These are phyloP conservation scores for Arremon aurantiirostris DNA, from an alignment of 2,797 vertebrate species.

Conservation along the genomic window DNA sequence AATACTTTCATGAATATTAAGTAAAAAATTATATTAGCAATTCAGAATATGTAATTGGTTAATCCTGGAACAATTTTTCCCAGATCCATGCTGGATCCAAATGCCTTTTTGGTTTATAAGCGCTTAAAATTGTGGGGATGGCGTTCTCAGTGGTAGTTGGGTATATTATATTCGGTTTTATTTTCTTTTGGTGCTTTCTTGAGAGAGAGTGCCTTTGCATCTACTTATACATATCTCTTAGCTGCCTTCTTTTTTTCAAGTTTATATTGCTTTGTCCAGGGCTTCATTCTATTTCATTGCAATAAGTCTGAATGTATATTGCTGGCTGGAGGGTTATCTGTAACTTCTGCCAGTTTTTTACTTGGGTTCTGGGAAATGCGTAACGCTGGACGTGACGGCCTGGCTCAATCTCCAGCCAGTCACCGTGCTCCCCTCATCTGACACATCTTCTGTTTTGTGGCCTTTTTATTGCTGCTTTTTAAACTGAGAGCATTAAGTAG, in stretches of 20 bases:
- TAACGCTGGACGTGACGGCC: fast-evolving
- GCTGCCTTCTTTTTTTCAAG: not conserved
- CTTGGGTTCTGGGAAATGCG: not conserved
- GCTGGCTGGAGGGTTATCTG: not conserved
- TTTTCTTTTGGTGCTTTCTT: not conserved
- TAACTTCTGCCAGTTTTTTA: not conserved
- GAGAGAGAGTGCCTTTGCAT: not conserved
- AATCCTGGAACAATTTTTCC: not conserved
- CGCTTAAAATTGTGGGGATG: not conserved
- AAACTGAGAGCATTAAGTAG: constrained; percentile 18
- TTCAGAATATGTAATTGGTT: not conserved
- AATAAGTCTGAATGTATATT: not conserved
- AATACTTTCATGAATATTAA: not conserved
- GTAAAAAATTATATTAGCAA: not conserved
- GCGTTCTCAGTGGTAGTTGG: not conserved
- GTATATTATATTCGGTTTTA: not conserved
- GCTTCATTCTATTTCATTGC: not conserved
- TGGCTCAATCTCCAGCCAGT: not conserved
- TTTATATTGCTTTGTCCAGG: not conserved
- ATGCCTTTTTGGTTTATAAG: not conserved
- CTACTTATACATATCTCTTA: not conserved
- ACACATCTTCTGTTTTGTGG: not conserved
- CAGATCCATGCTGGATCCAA: not conserved
- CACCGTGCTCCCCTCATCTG: not conserved
- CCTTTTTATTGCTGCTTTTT: constrained; percentile 11